Conservation (phyloP, 2,797 vertebrate genomes). For the Podarcis lilfordi region DNA sequence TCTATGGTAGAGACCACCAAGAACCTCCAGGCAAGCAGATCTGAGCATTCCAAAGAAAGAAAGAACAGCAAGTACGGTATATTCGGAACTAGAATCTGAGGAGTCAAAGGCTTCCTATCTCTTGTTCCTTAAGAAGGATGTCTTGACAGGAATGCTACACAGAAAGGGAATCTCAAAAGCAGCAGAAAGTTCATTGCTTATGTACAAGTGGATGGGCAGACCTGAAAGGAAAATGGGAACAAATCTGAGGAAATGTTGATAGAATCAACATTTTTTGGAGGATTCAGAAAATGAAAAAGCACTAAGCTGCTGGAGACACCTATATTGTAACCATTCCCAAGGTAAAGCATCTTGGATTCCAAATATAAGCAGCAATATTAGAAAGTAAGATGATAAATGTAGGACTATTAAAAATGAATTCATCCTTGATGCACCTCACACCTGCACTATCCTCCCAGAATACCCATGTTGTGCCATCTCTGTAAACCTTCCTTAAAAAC, state of each 20-base stretch:
- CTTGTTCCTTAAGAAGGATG: neutral
- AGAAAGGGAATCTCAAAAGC: neutral
- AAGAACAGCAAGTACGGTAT: neutral
- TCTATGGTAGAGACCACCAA: neutral
- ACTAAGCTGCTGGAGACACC: neutral
- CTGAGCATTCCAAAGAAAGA: neutral
- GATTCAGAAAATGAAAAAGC: neutral
- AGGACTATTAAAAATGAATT: neutral
- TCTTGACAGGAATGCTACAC: neutral
- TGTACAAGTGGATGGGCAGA: neutral
- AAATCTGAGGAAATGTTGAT: neutral
- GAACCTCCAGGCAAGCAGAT: neutral
- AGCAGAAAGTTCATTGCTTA: neutral
- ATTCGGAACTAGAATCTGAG: neutral
- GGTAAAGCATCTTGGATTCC: neutral
- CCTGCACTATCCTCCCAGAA: neutral
- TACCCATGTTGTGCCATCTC: neutral
- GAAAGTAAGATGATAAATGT: neutral
- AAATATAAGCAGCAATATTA: neutral
- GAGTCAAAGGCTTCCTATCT: neutral
- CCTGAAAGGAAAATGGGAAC: neutral
- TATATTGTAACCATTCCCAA: neutral
- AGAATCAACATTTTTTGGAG: neutral
- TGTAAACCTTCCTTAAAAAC: neutral
- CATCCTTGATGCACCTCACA: neutral